Conservation (phyloP, 2,113 vertebrate species). For the Rhinogobius similis region DNA sequence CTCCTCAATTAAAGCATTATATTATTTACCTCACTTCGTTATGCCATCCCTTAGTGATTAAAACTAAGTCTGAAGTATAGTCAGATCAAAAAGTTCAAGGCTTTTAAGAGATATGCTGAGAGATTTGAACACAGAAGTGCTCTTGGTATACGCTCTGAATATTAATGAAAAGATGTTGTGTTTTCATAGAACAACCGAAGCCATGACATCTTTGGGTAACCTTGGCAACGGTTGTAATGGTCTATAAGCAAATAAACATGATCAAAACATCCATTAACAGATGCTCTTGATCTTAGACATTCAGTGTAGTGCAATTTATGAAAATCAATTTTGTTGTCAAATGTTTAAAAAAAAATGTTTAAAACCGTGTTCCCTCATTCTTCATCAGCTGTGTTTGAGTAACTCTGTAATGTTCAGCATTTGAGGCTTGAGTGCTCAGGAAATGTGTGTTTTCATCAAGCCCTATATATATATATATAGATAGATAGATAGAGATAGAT, state of each 20-base stretch:
- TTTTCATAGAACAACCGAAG: neutral
- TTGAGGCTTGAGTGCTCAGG: too few species aligned
- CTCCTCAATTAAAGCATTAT: slow-evolving; percentile 15
- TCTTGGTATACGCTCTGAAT: neutral
- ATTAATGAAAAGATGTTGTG: neutral
- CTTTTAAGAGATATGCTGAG: neutral
- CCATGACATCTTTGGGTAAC: neutral
- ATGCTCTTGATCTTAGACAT: neutral
- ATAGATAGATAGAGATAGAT: too few species aligned
- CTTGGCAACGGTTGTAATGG: neutral
- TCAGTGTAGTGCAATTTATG: neutral
- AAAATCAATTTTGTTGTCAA: neutral
- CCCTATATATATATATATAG: too few species aligned
- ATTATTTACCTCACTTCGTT: neutral
- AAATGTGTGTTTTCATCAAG: too few species aligned
- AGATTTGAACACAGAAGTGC: neutral
- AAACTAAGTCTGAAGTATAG: neutral
- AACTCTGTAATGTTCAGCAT: neutral
- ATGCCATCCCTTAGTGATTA: neutral
- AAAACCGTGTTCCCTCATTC: neutral
- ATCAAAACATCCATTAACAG: neutral
- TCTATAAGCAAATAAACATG: neutral
- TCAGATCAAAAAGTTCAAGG: neutral
- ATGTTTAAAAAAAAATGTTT: too few species aligned
- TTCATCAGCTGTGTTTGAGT: neutral